Percentiles rank a stretch among this genome's conserved stretches.
phyloP scores from a whole-genome alignment of 2,888 invertebrate genomes.

The Drosophila pseudotalamancana region DNA sequence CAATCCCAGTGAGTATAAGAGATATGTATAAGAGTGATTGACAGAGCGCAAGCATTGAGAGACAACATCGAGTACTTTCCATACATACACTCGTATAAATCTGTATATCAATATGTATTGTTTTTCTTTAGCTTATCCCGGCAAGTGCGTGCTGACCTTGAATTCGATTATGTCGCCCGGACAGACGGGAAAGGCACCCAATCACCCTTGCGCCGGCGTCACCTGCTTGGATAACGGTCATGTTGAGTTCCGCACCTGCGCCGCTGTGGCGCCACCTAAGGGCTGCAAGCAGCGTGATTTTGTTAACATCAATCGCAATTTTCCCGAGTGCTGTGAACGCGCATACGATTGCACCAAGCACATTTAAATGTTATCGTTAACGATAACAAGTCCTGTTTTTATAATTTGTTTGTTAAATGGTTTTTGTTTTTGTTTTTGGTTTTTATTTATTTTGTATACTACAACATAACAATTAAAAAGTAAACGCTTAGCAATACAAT shows the following conservation, averaged over 20 bases:
- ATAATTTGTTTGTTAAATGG: neutral
- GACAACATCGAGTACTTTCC: too few relatives aligned
- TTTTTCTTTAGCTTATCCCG: slow-evolving; percentile 66
- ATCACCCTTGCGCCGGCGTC: slow-evolving; percentile 74
- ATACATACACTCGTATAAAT: neutral
- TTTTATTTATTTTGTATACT: slow-evolving; percentile 75
- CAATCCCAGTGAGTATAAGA: slow-evolving; percentile 70
- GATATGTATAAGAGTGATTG: neutral
- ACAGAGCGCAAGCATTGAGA: neutral
- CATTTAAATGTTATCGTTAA: slow-evolving; percentile 46
- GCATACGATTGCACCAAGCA: slow-evolving; percentile 68
- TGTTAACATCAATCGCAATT: slow-evolving; percentile 72
- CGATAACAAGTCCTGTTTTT: neutral
- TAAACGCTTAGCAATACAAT: slow-evolving; percentile 77
- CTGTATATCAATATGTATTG: neutral
- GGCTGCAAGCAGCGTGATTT: slow-evolving; percentile 81
- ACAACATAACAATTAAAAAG: slow-evolving; percentile 79
- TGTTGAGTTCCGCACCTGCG: slow-evolving; percentile 71
- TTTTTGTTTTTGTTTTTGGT: slow-evolving; percentile 18
- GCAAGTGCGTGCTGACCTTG: slow-evolving; percentile 70
- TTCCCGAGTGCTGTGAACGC: slow-evolving; percentile 79
- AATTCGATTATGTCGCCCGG: slow-evolving; percentile 76
- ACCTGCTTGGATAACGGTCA: slow-evolving; percentile 64
- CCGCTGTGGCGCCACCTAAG: slow-evolving; percentile 74
- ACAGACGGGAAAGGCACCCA: slow-evolving; percentile 72